Base-by-base conservation (phyloP, 2,888 invertebrate genomes). In the Nemoura dubitans region DNA sequence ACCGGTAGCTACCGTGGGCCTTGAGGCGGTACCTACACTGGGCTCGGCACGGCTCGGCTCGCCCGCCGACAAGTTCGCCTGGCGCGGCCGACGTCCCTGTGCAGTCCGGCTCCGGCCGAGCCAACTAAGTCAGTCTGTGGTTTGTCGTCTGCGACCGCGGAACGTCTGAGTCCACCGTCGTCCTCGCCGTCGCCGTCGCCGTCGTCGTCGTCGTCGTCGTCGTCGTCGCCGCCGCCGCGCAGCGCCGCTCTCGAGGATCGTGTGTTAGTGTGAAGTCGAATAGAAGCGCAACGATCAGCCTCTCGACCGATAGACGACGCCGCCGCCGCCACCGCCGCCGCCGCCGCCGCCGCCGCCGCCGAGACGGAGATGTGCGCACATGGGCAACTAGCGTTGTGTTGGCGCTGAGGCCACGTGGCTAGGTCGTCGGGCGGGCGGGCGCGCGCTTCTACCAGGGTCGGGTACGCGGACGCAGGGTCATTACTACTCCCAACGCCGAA, bases 271-370 rank as follows among this genome's bases (percentile, higher is more conserved):
- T 14, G 59, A 59, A 59, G 59, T 59, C 16, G 16, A 59, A 21
- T 10, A 59, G 59, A 10, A 59, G 59, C 59, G 59, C 36, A 10
- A 3, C 36, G 36, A 36, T 36, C 76, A 25, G 26, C 76, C n/a
- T 76, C 76, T 76, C 26, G n/a, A 26, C 26, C 78, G 78, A 26
- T 76, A 1, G 28, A 6, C 78, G 78, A 86, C 87, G 84, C 83
- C 83, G 84, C 78, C 86, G 77, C 82, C 86, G 82, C 85, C 86
- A 78, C 81, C 89, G 89, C 92, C 92, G 0, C 87, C 88, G 91
- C 87, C 89, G 90, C 81, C 90, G 90, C 89, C 89, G 89, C 92
- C 92, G 0, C 87, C 88, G 91, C 87, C 89, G 90, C 81, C 90
- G 90, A 87, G 43, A 43, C 84, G 77, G 83, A 84, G 86, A 83